Conservation (phyloP, 2,797 vertebrate species). For the Tragelaphus oryx region DNA sequence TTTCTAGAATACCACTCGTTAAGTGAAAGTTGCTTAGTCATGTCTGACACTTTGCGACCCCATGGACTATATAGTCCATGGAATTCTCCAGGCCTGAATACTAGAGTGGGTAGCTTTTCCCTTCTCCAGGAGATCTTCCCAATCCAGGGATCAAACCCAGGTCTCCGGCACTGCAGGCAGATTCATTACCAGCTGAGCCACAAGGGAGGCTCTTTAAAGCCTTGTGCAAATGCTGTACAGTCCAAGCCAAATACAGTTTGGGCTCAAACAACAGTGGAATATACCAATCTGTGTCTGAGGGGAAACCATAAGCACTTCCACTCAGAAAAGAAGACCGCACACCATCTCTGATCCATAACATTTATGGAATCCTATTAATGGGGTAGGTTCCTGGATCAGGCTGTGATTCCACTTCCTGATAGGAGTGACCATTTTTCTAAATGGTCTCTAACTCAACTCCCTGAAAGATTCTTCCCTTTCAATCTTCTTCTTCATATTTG, state of each 20-base stretch:
- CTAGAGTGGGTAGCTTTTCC: neutral
- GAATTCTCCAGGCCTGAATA: neutral
- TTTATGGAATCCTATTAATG: neutral
- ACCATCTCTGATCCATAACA: neutral
- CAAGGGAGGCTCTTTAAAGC: neutral
- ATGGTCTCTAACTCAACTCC: neutral
- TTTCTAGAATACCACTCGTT: neutral
- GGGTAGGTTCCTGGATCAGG: neutral
- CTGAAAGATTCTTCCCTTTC: neutral
- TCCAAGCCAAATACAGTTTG: neutral
- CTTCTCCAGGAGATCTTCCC: neutral
- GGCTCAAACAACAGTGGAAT: neutral
- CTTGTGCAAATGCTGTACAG: neutral
- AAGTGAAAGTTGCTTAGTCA: neutral
- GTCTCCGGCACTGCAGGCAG: neutral
- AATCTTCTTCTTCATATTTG: neutral
- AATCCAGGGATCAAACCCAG: neutral
- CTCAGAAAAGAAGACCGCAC: neutral
- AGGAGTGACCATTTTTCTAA: neutral
- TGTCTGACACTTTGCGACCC: neutral
- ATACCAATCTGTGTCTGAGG: neutral
- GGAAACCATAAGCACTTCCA: neutral
- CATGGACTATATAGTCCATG: neutral
- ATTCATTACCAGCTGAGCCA: neutral
- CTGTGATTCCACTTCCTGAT: neutral